phyloP scores from a whole-genome alignment of 2,797 vertebrate species.

The Aythya fuligula region DNA sequence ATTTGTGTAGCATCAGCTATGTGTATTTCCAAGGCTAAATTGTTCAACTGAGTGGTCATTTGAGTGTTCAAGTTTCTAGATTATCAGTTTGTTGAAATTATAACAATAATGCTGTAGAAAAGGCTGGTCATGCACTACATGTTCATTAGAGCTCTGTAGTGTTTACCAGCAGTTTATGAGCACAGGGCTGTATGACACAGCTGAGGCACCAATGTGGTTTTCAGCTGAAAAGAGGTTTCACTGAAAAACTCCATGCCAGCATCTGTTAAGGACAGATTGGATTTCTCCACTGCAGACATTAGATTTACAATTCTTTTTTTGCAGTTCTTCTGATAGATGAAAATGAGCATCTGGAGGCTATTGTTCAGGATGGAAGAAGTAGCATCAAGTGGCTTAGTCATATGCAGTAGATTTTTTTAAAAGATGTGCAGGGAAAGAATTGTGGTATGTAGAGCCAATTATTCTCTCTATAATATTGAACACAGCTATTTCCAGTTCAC shows the following conservation, averaged over 20 bases:
- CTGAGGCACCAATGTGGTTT: background rate
- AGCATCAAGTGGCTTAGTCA: conserved; percentile 41
- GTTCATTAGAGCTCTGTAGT: background rate
- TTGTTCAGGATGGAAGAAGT: conserved; percentile 33
- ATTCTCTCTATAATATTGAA: conserved; percentile 13
- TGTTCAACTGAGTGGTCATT: background rate
- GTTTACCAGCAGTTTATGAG: background rate
- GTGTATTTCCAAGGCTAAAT: background rate
- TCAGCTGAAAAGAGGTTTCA: background rate
- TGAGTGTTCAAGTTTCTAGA: background rate
- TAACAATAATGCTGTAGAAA: background rate
- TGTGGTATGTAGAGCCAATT: background rate
- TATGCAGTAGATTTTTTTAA: conserved; percentile 4
- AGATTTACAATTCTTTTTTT: background rate
- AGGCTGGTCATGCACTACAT: background rate
- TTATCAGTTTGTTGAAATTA: background rate
- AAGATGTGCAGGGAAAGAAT: conserved; percentile 18
- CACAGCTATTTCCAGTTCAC: conserved; percentile 13
- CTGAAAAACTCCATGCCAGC: background rate
- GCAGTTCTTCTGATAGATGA: conserved; percentile 30
- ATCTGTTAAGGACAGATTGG: background rate
- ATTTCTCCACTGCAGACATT: background rate
- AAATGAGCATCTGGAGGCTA: conserved; percentile 53
- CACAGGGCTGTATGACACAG: background rate
- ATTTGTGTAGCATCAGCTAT: background rate